A percentile compares a stretch with the other conserved stretches of the same genome.
Evolutionary conservation across 2,888 invertebrate species (phyloP).

Genomic region (Aproaerema taeniolella): DNA sequence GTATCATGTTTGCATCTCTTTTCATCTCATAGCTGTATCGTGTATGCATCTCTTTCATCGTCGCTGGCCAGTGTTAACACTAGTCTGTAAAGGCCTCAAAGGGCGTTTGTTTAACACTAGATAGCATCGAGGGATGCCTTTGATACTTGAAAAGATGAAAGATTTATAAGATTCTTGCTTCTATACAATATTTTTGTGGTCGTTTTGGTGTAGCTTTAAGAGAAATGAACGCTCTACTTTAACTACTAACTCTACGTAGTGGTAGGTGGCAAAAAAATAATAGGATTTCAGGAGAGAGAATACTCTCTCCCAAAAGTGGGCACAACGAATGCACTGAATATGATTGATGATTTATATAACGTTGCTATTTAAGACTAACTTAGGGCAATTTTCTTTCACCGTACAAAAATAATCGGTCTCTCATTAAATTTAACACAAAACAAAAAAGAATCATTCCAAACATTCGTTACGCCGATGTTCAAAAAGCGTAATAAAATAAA

Average conservation of each 20-base stretch:
- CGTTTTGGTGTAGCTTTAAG: no score
- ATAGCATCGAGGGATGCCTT: constrained; percentile 47
- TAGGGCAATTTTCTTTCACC: no score
- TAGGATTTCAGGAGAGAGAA: no score
- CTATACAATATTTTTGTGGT: no score
- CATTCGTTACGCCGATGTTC: constrained; percentile 1
- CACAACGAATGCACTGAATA: no score
- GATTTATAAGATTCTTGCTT: background rate
- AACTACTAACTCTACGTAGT: no score
- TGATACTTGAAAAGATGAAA: background rate
- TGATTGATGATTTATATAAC: no score
- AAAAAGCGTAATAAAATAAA: constrained; percentile 9
- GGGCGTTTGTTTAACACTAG: constrained; percentile 40
- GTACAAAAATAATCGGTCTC: no score
- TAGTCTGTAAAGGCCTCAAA: constrained; percentile 56
- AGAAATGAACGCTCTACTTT: no score
- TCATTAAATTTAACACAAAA: constrained; percentile 5
- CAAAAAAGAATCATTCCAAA: background rate
- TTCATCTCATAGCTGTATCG: constrained; percentile 35
- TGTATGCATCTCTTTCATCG: constrained; percentile 71
- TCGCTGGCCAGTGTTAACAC: constrained; percentile 51
- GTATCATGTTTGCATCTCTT: constrained; percentile 11
- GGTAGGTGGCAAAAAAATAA: background rate
- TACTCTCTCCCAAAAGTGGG: no score
- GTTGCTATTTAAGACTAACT: no score